phyloP scores from a whole-genome alignment of 2,797 vertebrate species.

The Paratrypauchen microcephalus region DNA sequence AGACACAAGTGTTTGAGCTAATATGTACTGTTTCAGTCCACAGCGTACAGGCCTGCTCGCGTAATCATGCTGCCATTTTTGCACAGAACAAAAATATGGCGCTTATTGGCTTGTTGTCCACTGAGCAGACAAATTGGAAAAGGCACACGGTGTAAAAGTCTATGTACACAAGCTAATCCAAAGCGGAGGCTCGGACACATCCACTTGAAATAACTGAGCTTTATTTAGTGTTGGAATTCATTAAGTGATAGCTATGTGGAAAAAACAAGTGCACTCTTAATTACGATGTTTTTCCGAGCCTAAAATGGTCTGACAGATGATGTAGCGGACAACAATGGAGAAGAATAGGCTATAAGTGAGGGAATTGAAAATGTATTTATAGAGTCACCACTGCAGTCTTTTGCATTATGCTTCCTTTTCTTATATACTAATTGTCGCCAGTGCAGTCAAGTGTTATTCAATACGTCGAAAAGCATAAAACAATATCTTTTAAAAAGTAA shows the following conservation, averaged over 20 bases:
- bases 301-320: slow-evolving; percentile 5
- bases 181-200: slow-evolving; percentile 6
- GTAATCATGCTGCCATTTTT: slow-evolving; percentile 6
- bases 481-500: too few species aligned
- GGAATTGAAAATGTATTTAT: neutral
- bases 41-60: slow-evolving; percentile 2
- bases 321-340: neutral
- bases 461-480: too few species aligned
- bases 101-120: slow-evolving; percentile 20
- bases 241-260: neutral
- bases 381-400: neutral
- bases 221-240: slow-evolving; percentile 17
- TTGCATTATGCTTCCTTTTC: neutral
- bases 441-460: too few species aligned
- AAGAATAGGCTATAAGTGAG: neutral
- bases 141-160: slow-evolving; percentile 10
- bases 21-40: slow-evolving; percentile 14
- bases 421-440: too few species aligned
- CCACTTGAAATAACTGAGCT: slow-evolving; percentile 15
- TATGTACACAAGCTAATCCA: slow-evolving; percentile 14
- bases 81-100: slow-evolving; percentile 16
- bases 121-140: slow-evolving; percentile 39
- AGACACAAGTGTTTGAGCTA: slow-evolving; percentile 2
- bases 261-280: neutral
- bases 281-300: neutral